Percentiles rank a stretch among this genome's conserved stretches.
Conservation (phyloP, 2,888 invertebrate genomes). For the Epinotia ramella region DNA sequence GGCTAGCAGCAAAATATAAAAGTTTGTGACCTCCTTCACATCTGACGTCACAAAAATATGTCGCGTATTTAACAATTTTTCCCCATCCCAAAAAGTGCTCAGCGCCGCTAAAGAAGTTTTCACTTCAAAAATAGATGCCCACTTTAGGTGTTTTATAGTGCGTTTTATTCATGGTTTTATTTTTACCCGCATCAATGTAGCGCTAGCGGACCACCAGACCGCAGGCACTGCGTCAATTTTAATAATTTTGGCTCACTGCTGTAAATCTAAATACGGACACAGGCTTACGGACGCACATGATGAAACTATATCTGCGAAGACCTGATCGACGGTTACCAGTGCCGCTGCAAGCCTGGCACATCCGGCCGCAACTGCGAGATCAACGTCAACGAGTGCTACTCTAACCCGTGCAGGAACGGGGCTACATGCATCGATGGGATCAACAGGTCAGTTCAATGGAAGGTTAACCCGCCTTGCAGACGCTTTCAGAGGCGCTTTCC, state of each 20-base stretch:
- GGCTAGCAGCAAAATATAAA: too few species aligned
- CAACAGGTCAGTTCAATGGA: constrained; percentile 87
- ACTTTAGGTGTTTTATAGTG: too few species aligned
- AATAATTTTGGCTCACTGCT: neutral
- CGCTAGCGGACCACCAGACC: neutral
- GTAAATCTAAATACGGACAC: neutral
- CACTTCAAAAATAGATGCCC: too few species aligned
- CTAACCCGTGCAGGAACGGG: constrained; percentile 96
- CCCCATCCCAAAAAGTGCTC: too few species aligned
- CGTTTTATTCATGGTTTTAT: constrained; percentile 31
- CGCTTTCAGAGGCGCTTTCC: too few species aligned
- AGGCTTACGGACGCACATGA: neutral
- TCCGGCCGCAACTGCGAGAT: constrained; percentile 96
- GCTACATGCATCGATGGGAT: constrained; percentile 97
- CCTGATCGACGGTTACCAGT: constrained; percentile 94
- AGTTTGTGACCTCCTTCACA: too few species aligned
- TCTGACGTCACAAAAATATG: too few species aligned
- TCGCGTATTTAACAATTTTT: too few species aligned
- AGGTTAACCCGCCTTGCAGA: too few species aligned
- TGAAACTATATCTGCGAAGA: constrained; percentile 90
- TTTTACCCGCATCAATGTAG: constrained; percentile 28
- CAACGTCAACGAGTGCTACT: constrained; percentile 97
- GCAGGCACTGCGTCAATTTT: neutral
- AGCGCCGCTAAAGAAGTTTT: too few species aligned
- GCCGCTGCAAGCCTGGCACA: constrained; percentile 95